These are phyloP conservation scores for Pelusios castaneus DNA, from an alignment of 2,113 vertebrate species.

Conservation along the genomic window DNA sequence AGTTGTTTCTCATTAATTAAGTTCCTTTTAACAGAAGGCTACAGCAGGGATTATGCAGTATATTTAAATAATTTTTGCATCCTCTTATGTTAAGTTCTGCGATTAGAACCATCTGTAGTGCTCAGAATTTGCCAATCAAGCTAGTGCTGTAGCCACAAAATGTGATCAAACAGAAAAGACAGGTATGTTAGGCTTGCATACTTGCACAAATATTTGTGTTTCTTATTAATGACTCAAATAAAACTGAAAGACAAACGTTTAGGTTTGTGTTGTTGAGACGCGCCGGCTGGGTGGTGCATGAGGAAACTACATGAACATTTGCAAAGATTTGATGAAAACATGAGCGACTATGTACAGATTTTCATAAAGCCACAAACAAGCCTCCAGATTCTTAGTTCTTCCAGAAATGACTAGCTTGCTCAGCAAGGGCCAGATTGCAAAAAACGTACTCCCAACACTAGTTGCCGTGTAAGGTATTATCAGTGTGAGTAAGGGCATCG, in stretches of 20 bases:
- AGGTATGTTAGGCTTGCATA: fast-evolving
- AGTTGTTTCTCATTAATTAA: neutral
- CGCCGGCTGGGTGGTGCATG: neutral
- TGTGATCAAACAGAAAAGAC: neutral
- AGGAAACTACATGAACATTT: neutral
- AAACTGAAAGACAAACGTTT: neutral
- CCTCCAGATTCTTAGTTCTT: neutral
- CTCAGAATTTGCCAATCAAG: neutral
- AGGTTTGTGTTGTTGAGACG: neutral
- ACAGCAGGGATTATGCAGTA: neutral
- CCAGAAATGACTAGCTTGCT: fast-evolving
- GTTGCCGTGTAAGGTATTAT: neutral
- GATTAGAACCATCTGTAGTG: fast-evolving
- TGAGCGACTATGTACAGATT: neutral
- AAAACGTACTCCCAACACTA: neutral
- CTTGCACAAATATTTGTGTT: neutral
- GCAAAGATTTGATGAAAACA: fast-evolving
- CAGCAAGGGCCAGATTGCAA: neutral
- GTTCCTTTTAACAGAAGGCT: neutral
- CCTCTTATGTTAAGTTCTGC: neutral
- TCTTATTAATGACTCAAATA: neutral
- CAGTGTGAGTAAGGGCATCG: neutral
- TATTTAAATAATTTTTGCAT: neutral
- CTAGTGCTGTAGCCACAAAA: neutral
- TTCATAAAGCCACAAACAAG: neutral